These are phyloP conservation scores for Sycophaga agraensis DNA, from an alignment of 1,140 invertebrate species.

Conservation along the genomic window DNA sequence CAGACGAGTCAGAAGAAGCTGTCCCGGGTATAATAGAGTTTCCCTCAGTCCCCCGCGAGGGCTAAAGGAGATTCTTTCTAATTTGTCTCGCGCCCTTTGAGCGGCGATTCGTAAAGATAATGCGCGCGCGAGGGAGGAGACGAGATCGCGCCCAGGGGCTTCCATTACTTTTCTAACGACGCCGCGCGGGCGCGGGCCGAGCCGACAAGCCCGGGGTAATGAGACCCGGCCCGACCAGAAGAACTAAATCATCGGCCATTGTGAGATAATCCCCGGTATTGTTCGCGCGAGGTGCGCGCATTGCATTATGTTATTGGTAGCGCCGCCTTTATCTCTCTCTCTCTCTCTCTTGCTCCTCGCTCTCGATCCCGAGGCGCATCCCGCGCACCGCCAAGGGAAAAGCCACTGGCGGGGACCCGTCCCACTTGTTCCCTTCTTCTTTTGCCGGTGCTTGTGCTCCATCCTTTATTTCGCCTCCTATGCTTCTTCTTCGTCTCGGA, in stretches of 20 bases:
- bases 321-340: too few species aligned
- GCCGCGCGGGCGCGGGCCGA: conserved; percentile 33
- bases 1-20: conserved; percentile 24
- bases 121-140: conserved; percentile 22
- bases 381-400: too few species aligned
- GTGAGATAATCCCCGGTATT: conserved; percentile 52
- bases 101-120: conserved; percentile 35
- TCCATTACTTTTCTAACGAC: conserved; percentile 54
- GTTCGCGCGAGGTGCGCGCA: conserved; percentile 43
- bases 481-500: too few species aligned
- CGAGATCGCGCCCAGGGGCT: conserved; percentile 17
- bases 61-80: conserved; percentile 38
- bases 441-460: too few species aligned
- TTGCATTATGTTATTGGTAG: conserved; percentile 52
- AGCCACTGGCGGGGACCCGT: too few species aligned
- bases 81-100: conserved; percentile 37
- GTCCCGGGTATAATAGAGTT: conserved; percentile 43
- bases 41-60: conserved; percentile 25
- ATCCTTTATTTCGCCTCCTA: too few species aligned
- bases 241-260: conserved; percentile 53
- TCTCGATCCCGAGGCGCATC: too few species aligned
- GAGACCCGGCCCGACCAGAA: conserved; percentile 38
- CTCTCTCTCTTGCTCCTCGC: too few species aligned
- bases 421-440: too few species aligned
- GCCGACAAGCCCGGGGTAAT: conserved; percentile 50